Conservation (phyloP, 1,140 invertebrate genomes). For the Panagrolaimus sp. region DNA sequence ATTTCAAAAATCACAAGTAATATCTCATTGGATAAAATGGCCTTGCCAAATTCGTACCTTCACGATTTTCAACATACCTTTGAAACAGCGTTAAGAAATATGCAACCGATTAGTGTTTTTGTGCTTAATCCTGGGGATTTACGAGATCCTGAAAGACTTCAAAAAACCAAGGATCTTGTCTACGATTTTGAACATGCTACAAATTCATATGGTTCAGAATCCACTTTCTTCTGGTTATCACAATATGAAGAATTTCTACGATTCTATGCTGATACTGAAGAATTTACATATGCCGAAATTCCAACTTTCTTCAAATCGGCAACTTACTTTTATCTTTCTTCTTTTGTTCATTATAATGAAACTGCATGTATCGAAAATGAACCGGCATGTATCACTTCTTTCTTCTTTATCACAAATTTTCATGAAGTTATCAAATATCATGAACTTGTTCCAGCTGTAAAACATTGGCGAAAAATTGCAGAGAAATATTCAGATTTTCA, state of each 20-base stretch:
- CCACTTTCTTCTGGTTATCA: constrained; percentile 57
- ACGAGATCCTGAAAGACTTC: constrained; percentile 49
- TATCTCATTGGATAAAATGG: constrained; percentile 58
- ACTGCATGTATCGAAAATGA: constrained; percentile 45
- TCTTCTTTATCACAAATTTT: constrained; percentile 58
- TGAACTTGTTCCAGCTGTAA: constrained; percentile 54
- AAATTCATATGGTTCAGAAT: constrained; percentile 53
- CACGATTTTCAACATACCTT: constrained; percentile 54
- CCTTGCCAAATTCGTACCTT: constrained; percentile 53
- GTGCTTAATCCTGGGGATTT: constrained; percentile 53
- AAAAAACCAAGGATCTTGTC: constrained; percentile 50
- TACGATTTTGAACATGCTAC: constrained; percentile 52
- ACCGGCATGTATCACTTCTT: constrained; percentile 48
- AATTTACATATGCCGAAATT: constrained; percentile 54
- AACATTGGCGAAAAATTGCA: constrained; percentile 51
- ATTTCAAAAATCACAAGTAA: constrained; percentile 51
- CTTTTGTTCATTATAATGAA: constrained; percentile 57
- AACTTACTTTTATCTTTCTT: constrained; percentile 53
- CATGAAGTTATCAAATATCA: constrained; percentile 58
- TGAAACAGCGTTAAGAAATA: constrained; percentile 52
- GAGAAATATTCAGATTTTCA: constrained; percentile 47
- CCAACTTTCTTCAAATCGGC: constrained; percentile 55
- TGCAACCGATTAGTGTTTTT: constrained; percentile 58
- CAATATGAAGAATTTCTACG: constrained; percentile 56
- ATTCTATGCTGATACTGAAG: constrained; percentile 51